Base-by-base conservation (phyloP, 2,113 vertebrate genomes). In the Daubentonia madagascariensis region DNA sequence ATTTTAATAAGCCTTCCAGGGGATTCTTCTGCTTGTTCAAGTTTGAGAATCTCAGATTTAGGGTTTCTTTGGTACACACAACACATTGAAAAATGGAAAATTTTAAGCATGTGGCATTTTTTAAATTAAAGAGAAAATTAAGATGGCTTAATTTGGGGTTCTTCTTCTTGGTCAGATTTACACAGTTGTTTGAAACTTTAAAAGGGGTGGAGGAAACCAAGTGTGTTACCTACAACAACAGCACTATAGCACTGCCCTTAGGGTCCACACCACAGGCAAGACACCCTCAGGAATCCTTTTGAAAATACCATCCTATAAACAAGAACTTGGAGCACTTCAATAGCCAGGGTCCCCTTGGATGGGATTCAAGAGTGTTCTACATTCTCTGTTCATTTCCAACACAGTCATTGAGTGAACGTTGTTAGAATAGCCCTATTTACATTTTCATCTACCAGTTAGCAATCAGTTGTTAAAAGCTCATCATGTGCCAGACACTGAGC, bases 131-230 rank as follows among this genome's bases (percentile, higher is more conserved):
- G n/a, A n/a, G n/a, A n/a, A 67, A 37, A 28, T 89, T 63, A 45
- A 52, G 35, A 65, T 59, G 40, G 37, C 40, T 84, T 96, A 12
- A 72, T 89, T 96, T 79, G 1, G 32, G 28, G 8, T 50, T 37
- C 32, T 91, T 85, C 59, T 86, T 85, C 52, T 78, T 88, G 67
- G 20, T 65, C 54, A 84, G 16, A 2, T 85, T 89, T 37, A 73
- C 40, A 20, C 8, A 65, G 20, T 59, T 90, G 22, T 20, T 78
- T 91, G 86, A 57, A 89, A 72, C 67, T 32, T 67, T 72, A n/a
- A 48, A 88, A 54, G 23, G 5, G 18, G 23, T 8, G 6, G 1
- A 0, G 1, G 1, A 13, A 50, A 32, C 32, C 54, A 79, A 0
- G 37, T 48, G 43, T 80, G 30, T 13, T 13, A 13, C 65, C 68